Evolutionary conservation across 2,113 vertebrate genomes (phyloP), one percentile per base, ranked within the genome.

Genomic region (Entomyzon cyanotis): DNA sequence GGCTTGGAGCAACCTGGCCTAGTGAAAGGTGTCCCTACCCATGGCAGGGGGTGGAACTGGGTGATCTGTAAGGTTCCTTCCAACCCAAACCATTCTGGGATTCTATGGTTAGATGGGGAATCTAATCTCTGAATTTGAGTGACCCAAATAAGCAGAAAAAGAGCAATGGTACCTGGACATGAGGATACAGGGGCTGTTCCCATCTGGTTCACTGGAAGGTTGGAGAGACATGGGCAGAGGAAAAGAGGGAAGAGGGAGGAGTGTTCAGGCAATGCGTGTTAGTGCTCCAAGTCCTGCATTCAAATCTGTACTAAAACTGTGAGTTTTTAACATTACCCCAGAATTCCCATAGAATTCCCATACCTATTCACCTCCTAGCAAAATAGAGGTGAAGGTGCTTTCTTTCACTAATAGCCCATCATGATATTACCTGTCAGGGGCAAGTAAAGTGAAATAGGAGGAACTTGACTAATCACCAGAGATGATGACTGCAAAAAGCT

Each of bases 281-380:
- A 31, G 3, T 60, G 12, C 33, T 73, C 6, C 6, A 17, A 74
- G 23, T n/a, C 12, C 15, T 53, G 11, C 10, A 24, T 63, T 55
- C 20, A 64, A 68, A 37, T 56, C 9, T 41, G 21, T 60, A 31
- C 10, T 31, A 12, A 49, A 42, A 24, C 9, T 13, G 14, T 42
- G 42, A 37, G 3, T 0, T 67, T 56, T 42, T 7, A 31, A 47
- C 7, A n/a, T 47, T 58, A 71, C 12, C n/a, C 5, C 15, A 58
- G 23, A 64, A 77, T 39, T 82, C 16, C 22, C 13, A 18, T 23
- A 7, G 10, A 39, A 35, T 18, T 47, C 9, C 17, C 30, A 15
- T 4, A 23, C 2, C 4, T 58, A 1, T 50, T 56, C 3, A n/a
- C 7, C 2, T 58, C 15, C n/a, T 11, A 47, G 17, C 3, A 71